A percentile compares a stretch with the other conserved stretches of the same genome.
phyloP scores from a whole-genome alignment of 2,888 invertebrate species.

The Zygothrica quintamaculata region DNA sequence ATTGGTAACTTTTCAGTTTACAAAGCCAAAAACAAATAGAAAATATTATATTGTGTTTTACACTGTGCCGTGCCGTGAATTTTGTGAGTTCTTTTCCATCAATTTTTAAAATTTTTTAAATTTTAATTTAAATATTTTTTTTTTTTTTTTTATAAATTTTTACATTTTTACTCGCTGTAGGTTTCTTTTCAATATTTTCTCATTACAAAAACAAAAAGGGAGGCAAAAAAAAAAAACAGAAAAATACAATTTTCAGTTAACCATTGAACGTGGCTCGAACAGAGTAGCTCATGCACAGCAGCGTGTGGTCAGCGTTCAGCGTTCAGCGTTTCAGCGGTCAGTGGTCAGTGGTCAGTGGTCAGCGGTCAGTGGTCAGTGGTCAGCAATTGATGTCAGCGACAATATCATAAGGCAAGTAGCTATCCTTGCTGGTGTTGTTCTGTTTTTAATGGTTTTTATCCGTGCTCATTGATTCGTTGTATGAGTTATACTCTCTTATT shows the following conservation, averaged over 20 bases:
- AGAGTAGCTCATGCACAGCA: slow-evolving; percentile 7
- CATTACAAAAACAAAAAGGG: no score
- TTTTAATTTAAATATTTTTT: no score
- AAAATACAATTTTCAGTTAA: slow-evolving; percentile 10
- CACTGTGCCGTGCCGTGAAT: no score
- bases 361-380: slow-evolving; percentile 20
- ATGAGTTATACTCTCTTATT: no score
- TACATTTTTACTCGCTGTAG: no score
- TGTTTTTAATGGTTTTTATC: slow-evolving; percentile 24
- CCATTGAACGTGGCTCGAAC: no score
- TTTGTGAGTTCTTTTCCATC: no score
- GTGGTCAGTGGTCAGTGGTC: slow-evolving; percentile 12
- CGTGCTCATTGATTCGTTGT: slow-evolving; percentile 35
- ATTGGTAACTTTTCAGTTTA: not conserved
- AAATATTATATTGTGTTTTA: no score
- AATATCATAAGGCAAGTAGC: slow-evolving; percentile 52
- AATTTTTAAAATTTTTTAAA: no score
- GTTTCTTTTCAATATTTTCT: no score
- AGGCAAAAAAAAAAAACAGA: no score
- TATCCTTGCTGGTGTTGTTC: slow-evolving; percentile 7
- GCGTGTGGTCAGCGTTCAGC: slow-evolving; percentile 18
- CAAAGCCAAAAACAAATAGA: not conserved
- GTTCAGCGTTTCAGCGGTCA: slow-evolving; percentile 29
- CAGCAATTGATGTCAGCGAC: slow-evolving; percentile 53
- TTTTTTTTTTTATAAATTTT: no score